phyloP scores from a whole-genome alignment of 2,113 vertebrate species.

The Butorides virescens region DNA sequence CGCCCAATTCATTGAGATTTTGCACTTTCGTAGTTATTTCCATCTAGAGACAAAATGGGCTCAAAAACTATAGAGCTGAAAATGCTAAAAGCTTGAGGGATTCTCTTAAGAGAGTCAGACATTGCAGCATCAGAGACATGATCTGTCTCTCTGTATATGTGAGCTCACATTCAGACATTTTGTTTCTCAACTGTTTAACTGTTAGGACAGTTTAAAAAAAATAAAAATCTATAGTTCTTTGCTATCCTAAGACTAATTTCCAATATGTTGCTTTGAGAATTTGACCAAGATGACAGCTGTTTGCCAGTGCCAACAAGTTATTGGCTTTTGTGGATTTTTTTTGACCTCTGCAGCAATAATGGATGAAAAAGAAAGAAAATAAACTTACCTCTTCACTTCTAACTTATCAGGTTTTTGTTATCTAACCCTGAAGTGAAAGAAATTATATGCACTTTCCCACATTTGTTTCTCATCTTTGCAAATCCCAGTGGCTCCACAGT shows the following conservation, averaged over 20 bases:
- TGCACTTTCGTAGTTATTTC: background rate
- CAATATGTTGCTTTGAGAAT: background rate
- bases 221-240: background rate
- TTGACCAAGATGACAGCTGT: background rate
- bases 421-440: constrained; percentile 73
- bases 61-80: background rate
- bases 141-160: background rate
- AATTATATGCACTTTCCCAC: constrained; percentile 82
- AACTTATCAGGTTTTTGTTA: constrained; percentile 66
- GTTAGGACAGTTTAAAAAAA: background rate
- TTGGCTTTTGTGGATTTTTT: constrained; percentile 5
- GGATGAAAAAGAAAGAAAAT: constrained; percentile 16
- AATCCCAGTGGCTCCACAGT: constrained; percentile 79
- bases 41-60: background rate
- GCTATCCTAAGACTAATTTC: background rate
- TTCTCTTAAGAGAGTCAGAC: background rate
- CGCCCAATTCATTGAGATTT: background rate
- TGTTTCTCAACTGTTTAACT: background rate
- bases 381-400: constrained; percentile 52
- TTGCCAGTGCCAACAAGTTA: background rate
- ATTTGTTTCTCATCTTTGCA: constrained; percentile 75
- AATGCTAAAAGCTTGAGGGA: background rate
- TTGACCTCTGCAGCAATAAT: constrained; percentile 16
- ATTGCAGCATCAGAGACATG: background rate
- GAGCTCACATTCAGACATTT: constrained; percentile 10